These are phyloP conservation scores for Gambusia yucatana DNA, from an alignment of 2,797 vertebrate species.

Conservation along the genomic window DNA sequence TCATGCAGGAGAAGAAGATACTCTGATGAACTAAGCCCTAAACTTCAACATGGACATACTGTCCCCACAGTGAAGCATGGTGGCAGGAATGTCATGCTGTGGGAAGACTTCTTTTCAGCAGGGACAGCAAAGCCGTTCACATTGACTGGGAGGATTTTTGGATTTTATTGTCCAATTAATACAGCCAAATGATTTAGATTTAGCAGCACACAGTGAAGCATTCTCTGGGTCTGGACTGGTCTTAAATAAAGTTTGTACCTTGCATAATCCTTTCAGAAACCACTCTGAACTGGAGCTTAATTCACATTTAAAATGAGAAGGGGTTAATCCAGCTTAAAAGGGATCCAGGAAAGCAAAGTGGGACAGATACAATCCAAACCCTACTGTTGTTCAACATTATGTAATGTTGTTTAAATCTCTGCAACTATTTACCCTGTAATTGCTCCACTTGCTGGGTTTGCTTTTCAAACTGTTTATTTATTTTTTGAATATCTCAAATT, in stretches of 20 bases:
- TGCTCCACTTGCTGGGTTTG: neutral
- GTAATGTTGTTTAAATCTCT: neutral
- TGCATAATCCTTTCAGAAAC: constrained; percentile 3
- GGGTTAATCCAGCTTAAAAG: constrained; percentile 5
- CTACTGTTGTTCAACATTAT: neutral
- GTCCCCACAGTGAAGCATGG: neutral
- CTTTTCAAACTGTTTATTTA: constrained; percentile 1
- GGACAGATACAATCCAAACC: neutral
- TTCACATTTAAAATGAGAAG: constrained; percentile 3
- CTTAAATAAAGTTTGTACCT: neutral
- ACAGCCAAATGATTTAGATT: neutral
- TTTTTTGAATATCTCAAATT: neutral
- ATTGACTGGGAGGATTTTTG: neutral
- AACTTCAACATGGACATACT: neutral
- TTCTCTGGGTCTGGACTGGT: neutral
- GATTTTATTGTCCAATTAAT: neutral
- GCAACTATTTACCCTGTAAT: too few species aligned
- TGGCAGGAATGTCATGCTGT: neutral
- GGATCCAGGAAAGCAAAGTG: constrained; percentile 2
- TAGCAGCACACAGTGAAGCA: neutral
- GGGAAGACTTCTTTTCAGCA: neutral
- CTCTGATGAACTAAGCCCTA: neutral
- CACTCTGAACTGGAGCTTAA: neutral
- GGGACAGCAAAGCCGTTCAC: neutral
- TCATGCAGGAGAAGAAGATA: neutral